These are phyloP conservation scores for Nematopogon swammerdamellus DNA, from an alignment of 2,888 invertebrate genomes.

Conservation along the genomic window DNA sequence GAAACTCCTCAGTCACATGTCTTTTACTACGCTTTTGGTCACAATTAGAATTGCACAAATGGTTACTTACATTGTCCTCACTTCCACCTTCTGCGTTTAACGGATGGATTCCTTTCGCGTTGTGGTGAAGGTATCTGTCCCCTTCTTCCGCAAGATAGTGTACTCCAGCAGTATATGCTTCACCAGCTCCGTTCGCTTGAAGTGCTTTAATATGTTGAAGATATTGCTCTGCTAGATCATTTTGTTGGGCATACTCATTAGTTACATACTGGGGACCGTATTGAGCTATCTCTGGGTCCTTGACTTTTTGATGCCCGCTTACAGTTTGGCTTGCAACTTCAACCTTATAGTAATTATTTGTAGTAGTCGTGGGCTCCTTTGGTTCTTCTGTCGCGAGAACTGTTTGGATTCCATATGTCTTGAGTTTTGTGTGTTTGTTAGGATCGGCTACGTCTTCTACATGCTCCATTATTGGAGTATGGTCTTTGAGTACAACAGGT, in stretches of 20 bases:
- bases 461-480: constrained; percentile 45
- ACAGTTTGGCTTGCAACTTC: constrained; percentile 29
- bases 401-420: constrained; percentile 16
- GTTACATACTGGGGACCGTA: not conserved
- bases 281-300: not conserved
- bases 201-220: not conserved
- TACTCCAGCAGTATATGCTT: not conserved
- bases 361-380: constrained; percentile 20
- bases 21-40: not conserved
- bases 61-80: constrained; percentile 36
- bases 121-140: constrained; percentile 30
- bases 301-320: constrained; percentile 12
- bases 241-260: not conserved
- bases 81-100: constrained; percentile 32
- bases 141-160: constrained; percentile 15
- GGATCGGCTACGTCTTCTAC: constrained; percentile 39
- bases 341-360: constrained; percentile 31
- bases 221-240: not conserved
- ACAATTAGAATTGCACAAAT: not conserved
- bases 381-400: constrained; percentile 16
- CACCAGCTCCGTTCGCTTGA: not conserved
- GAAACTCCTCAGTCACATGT: not conserved
- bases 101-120: constrained; percentile 32
- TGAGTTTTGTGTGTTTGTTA: constrained; percentile 17
- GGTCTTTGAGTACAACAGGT: constrained; percentile 20